Evolutionary conservation across 2,888 invertebrate species (phyloP), one percentile per base, ranked within the genome.

Genomic region (Megaustenia siamemsis): DNA sequence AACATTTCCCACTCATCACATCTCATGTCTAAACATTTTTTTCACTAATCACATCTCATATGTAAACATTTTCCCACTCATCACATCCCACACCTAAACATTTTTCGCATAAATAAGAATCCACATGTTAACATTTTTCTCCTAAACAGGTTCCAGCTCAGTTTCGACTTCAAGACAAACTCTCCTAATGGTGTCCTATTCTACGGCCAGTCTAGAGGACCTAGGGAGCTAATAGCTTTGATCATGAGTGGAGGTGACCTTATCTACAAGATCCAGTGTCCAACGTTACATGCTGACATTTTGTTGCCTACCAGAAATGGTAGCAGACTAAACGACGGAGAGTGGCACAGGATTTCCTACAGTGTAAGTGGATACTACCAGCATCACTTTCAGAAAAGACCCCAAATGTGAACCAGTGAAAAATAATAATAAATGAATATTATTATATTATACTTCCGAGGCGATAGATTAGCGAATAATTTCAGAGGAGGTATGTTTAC

Each of bases 261-360:
- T 32, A 76, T 82, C 49, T 84, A 86, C 84, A 84, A 86, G 60
- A 80, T 86, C 80, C 82, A 86, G 82, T 86, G 86, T 68, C 82
- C 86, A 45, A 79, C 82, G 8, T 66, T 86, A 32, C 82, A 84
- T 18, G 86, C 86, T 1, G 86, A 86, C 32, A 78, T 86, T 24
- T 68, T 80, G 49, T 21, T 86, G 21, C 86, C 84, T n/a, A 66
- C 75, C 0, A 32, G 24, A 35, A 71, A 79, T 75, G 21, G 18
- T 21, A 56, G 77, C 49, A 45, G 45, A 18, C 86, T 86, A 3
- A 76, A 86, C 49, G 86, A 86, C 63, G 84, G 84, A 5, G 6
- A 56, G 24, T 86, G 86, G 86, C 86, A 86, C 69, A 79, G n/a
- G 8, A 76, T 86, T 21, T 66, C 75, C 24, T 82, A 82, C 53